Conservation (phyloP, 2,113 vertebrate species). For the Misgurnus anguillicaudatus region DNA sequence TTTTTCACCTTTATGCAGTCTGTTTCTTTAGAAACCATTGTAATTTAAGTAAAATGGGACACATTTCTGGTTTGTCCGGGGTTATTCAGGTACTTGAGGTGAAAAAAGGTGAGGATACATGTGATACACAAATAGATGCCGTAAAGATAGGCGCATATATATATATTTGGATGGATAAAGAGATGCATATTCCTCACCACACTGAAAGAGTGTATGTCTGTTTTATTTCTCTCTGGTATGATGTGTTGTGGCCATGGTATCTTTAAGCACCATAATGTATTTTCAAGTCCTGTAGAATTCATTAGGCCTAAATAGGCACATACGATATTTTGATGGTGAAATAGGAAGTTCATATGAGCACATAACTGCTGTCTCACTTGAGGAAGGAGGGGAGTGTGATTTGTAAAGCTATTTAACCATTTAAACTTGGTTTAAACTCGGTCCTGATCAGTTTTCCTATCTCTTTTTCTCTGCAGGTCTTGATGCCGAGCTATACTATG, state of each 20-base stretch:
- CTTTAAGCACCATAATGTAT: constrained; percentile 1
- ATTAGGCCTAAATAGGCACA: constrained; percentile 46
- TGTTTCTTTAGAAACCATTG: too few species aligned
- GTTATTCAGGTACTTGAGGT: too few species aligned
- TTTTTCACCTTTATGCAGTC: too few species aligned
- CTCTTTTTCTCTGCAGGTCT: constrained; percentile 76
- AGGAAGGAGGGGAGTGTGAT: background rate
- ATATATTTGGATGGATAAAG: background rate
- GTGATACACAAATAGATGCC: too few species aligned
- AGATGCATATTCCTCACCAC: background rate
- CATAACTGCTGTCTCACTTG: background rate
- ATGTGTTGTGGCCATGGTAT: constrained; percentile 37
- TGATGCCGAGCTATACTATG: constrained; percentile 94
- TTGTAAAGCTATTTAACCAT: background rate
- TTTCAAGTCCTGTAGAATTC: constrained; percentile 42
- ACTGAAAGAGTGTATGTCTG: constrained; percentile 26
- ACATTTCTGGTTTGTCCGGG: too few species aligned
- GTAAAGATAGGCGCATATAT: too few species aligned
- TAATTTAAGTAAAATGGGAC: too few species aligned
- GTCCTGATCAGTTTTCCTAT: constrained; percentile 16
- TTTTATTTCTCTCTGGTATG: too few species aligned
- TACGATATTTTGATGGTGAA: constrained; percentile 22
- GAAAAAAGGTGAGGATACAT: too few species aligned
- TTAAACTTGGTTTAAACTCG: background rate
- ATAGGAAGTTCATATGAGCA: constrained; percentile 33